Evolutionary conservation across 2,113 vertebrate species (phyloP).

Genomic region (Aptenodytes patagonicus): DNA sequence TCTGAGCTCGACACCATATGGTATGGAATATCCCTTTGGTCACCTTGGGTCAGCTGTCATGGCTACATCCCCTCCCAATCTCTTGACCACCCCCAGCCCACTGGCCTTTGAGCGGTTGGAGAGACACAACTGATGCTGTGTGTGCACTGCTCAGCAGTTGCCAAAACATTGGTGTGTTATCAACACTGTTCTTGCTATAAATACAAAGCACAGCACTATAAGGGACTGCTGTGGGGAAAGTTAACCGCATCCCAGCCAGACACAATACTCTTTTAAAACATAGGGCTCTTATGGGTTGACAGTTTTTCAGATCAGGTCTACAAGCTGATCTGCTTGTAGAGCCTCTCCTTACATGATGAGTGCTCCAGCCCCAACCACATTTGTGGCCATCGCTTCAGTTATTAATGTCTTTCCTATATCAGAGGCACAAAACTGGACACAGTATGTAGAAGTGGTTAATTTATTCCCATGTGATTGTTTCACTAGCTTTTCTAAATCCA

Average conservation of each 20-base stretch:
- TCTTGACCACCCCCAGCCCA: not conserved
- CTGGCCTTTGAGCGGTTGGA: no score
- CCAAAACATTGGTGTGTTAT: not conserved
- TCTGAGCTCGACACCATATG: not conserved
- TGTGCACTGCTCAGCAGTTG: not conserved
- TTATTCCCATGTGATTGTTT: not conserved
- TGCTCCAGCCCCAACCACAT: not conserved
- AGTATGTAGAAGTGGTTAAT: not conserved
- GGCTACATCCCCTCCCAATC: fast-evolving
- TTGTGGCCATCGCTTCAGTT: fast-evolving
- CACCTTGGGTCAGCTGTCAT: not conserved
- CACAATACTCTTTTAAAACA: not conserved
- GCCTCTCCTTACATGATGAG: not conserved
- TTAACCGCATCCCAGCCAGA: not conserved
- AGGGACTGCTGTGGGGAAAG: not conserved
- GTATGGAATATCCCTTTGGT: not conserved
- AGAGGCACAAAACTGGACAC: not conserved
- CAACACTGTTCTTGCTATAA: not conserved
- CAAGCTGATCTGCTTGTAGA: not conserved
- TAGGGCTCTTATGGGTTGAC: not conserved
- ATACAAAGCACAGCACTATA: not conserved
- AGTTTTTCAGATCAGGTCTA: not conserved
- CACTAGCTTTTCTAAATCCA: not conserved
- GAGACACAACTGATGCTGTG: not conserved
- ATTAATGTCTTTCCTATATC: not conserved